Percentiles rank a stretch among this genome's conserved stretches.
Conservation (phyloP, 2,113 vertebrate genomes). For the Phalacrocorax carbo region DNA sequence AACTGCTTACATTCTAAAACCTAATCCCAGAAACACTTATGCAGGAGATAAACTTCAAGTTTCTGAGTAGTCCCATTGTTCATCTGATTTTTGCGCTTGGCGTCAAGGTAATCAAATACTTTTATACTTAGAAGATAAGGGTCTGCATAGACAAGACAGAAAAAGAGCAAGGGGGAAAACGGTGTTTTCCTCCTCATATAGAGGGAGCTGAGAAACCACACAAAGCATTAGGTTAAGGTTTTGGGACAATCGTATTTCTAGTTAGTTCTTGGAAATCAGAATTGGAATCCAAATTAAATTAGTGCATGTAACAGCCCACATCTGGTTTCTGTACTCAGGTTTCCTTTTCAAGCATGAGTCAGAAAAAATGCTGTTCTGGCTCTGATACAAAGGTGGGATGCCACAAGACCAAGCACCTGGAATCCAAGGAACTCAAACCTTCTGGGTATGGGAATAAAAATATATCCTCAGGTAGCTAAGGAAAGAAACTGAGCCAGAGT, state of each 20-base stretch:
- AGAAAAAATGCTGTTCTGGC: not conserved
- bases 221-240: not conserved
- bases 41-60: not conserved
- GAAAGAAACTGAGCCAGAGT: not conserved
- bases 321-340: not conserved
- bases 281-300: not conserved
- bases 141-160: not conserved
- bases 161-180: not conserved
- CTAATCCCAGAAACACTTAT: not conserved
- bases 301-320: not conserved
- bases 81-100: not conserved
- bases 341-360: not conserved
- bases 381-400: not conserved
- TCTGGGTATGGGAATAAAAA: not conserved
- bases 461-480: not conserved
- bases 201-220: not conserved
- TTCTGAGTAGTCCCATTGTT: not conserved
- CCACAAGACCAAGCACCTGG: not conserved
- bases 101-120: not conserved
- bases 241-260: not conserved
- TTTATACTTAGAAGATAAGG: not conserved
- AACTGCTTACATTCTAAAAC: not conserved
- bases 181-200: not conserved
- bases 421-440: not conserved
- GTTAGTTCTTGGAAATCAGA: not conserved